Evolutionary conservation across 2,113 vertebrate species (phyloP).

Genomic region (Sceloporus tristichus): DNA sequence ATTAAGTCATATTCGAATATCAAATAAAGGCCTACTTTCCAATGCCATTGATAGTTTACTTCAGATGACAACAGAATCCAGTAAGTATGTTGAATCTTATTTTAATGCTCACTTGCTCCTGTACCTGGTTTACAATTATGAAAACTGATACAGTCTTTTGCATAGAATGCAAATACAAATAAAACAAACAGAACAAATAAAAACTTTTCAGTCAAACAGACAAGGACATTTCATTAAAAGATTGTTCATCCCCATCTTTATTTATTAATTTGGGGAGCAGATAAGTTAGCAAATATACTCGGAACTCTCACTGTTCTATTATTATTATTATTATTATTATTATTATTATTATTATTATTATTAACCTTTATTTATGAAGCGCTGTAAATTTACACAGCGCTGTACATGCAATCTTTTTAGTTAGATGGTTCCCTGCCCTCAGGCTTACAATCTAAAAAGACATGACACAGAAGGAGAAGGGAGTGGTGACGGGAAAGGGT

Average conservation of each 20-base stretch:
- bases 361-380: too few relatives aligned
- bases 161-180: background rate
- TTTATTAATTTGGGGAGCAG: background rate
- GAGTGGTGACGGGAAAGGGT: too few relatives aligned
- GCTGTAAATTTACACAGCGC: too few relatives aligned
- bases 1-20: constrained; percentile 78
- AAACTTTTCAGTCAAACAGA: background rate
- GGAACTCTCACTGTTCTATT: too few relatives aligned
- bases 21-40: constrained; percentile 79
- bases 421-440: too few relatives aligned
- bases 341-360: too few relatives aligned
- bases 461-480: too few relatives aligned
- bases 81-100: constrained; percentile 73
- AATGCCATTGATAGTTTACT: constrained; percentile 85
- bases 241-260: background rate
- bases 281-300: background rate
- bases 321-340: too few relatives aligned
- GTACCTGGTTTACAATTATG: background rate
- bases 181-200: background rate
- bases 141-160: background rate
- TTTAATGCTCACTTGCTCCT: background rate
- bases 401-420: too few relatives aligned
- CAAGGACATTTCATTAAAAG: background rate
- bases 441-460: too few relatives aligned
- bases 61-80: constrained; percentile 85